phyloP scores from a whole-genome alignment of 2,888 invertebrate genomes.

The Steromphala cineraria region DNA sequence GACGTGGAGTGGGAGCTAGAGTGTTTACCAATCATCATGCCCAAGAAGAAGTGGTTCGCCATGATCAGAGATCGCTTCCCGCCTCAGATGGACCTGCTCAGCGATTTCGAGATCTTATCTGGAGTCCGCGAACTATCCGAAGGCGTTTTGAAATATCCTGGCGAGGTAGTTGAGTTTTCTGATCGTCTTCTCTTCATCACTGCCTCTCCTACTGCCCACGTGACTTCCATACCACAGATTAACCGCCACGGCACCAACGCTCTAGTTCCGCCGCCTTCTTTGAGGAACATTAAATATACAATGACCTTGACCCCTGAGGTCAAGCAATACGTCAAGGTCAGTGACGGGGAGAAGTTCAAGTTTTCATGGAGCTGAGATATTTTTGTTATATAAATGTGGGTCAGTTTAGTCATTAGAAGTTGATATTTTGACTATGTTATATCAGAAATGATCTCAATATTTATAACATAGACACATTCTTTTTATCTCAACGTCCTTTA shows the following conservation, averaged over 20 bases:
- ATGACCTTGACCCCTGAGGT: constrained; percentile 55
- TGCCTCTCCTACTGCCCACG: constrained; percentile 49
- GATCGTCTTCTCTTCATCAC: constrained; percentile 71
- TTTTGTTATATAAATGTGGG: too few relatives aligned
- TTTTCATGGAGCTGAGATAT: not conserved
- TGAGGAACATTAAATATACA: constrained; percentile 47
- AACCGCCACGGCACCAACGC: constrained; percentile 50
- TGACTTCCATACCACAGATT: constrained; percentile 51
- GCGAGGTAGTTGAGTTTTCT: constrained; percentile 66
- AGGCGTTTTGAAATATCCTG: constrained; percentile 71
- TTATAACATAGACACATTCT: too few relatives aligned
- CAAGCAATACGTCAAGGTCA: constrained; percentile 19
- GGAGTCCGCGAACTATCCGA: constrained; percentile 71
- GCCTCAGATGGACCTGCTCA: constrained; percentile 67
- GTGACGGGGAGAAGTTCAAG: not conserved
- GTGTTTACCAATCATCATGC: constrained; percentile 64
- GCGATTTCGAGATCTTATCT: constrained; percentile 60
- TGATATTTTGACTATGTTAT: too few relatives aligned
- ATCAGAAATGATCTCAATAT: too few relatives aligned
- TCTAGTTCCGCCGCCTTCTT: constrained; percentile 36
- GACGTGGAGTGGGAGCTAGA: constrained; percentile 73
- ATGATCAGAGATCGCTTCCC: constrained; percentile 69
- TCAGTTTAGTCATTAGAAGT: too few relatives aligned
- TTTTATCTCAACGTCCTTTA: too few relatives aligned
- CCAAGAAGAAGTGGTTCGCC: constrained; percentile 68